These are phyloP conservation scores for Pomacea maculata DNA, from an alignment of 1,140 invertebrate genomes.

Conservation along the genomic window DNA sequence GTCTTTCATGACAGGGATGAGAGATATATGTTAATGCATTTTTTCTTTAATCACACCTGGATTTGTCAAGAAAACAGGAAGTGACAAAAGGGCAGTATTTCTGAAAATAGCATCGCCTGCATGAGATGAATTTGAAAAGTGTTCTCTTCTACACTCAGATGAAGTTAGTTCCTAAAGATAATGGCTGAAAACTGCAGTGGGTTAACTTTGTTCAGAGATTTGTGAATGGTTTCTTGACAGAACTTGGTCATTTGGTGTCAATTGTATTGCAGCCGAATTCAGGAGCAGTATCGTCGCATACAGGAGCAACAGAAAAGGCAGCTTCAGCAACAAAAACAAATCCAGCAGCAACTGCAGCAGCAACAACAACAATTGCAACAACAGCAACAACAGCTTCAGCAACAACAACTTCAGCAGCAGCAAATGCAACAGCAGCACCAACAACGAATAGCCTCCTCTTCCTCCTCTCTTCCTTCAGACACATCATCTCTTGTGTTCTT, in stretches of 20 bases:
- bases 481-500: conserved; percentile 29
- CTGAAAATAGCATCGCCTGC: neutral
- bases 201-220: neutral
- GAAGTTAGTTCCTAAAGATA: neutral
- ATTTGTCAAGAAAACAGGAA: too few species aligned
- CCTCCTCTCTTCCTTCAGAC: conserved; percentile 27
- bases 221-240: neutral
- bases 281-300: conserved; percentile 19
- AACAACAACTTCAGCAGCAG: conserved; percentile 21
- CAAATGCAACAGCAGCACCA: conserved; percentile 13
- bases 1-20: too few species aligned
- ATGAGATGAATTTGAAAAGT: neutral
- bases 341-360: neutral
- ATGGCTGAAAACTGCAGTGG: neutral
- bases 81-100: neutral
- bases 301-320: conserved; percentile 16
- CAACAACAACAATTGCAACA: conserved; percentile 18
- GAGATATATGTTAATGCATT: too few species aligned
- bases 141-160: neutral
- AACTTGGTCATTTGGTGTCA: neutral
- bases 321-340: conserved; percentile 18
- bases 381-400: conserved; percentile 28
- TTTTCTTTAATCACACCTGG: too few species aligned
- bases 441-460: conserved; percentile 16
- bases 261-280: conserved; percentile 1